Conservation (phyloP, 2,113 vertebrate species). For the Cathartes aura region DNA sequence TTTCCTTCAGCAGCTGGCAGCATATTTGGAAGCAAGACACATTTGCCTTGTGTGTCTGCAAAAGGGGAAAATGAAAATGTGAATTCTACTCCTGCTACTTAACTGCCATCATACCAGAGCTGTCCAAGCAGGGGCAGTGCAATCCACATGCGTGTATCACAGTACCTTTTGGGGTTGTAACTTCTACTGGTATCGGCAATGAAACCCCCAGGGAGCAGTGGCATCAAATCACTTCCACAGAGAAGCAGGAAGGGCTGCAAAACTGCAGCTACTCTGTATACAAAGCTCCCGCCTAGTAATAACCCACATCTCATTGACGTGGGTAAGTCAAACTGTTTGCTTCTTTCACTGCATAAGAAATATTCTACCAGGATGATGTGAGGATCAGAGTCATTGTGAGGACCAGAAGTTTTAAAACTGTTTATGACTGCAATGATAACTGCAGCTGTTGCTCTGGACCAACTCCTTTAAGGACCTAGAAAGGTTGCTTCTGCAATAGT, state of each 20-base stretch:
- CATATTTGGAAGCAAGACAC: background rate
- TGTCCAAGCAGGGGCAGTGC: rapidly evolving
- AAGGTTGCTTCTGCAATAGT: background rate
- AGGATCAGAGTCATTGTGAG: background rate
- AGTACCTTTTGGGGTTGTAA: background rate
- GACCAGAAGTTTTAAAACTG: background rate
- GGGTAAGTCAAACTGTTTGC: background rate
- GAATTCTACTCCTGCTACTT: background rate
- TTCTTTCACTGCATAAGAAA: background rate
- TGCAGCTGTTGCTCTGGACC: background rate
- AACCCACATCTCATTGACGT: rapidly evolving
- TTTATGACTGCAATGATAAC: background rate
- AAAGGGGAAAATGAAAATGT: background rate
- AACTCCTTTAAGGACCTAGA: background rate
- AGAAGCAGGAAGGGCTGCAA: background rate
- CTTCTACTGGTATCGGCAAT: background rate
- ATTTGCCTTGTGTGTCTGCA: background rate
- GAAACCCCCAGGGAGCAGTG: background rate
- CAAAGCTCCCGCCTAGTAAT: background rate
- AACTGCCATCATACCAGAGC: background rate
- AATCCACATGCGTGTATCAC: rapidly evolving
- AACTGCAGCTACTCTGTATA: background rate
- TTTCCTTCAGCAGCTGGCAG: background rate
- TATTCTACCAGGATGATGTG: background rate
- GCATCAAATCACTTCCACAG: background rate